Conservation (phyloP, 2,797 vertebrate species). For the Hippopotamyrus pictus region DNA sequence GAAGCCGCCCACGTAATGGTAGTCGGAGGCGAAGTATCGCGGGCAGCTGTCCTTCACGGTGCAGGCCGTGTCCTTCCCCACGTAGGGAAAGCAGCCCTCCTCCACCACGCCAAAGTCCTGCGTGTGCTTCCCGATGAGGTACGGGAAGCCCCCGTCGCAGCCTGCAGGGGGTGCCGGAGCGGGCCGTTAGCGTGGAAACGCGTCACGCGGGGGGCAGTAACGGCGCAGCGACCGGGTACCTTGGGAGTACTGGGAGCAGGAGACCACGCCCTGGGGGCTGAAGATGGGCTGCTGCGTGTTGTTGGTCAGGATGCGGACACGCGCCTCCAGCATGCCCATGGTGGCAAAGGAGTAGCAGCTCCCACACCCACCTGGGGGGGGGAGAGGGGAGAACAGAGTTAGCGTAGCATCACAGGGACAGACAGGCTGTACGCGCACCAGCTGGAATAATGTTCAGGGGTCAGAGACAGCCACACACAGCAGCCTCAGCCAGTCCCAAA, state of each 20-base stretch:
- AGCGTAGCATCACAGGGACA: neutral
- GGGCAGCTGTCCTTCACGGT: slow-evolving; percentile 54
- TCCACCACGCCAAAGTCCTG: slow-evolving; percentile 92
- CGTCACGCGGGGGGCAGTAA: neutral
- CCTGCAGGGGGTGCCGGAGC: slow-evolving; percentile 54
- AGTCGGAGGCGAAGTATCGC: slow-evolving; percentile 71
- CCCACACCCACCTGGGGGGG: slow-evolving; percentile 68
- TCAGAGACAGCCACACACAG: neutral
- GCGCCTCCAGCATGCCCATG: slow-evolving; percentile 89
- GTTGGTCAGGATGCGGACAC: slow-evolving; percentile 81
- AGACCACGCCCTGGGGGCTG: slow-evolving; percentile 89
- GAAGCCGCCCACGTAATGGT: slow-evolving; percentile 88
- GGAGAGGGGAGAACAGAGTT: neutral
- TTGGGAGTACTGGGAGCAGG: slow-evolving; percentile 90
- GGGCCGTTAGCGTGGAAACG: neutral
- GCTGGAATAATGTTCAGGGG: too few species aligned
- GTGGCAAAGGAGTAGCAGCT: slow-evolving; percentile 91
- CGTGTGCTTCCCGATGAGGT: slow-evolving; percentile 83
- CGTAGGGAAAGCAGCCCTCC: slow-evolving; percentile 82
- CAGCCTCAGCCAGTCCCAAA: neutral
- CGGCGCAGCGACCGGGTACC: slow-evolving; percentile 55
- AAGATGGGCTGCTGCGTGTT: slow-evolving; percentile 73
- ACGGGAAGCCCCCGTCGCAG: slow-evolving; percentile 91
- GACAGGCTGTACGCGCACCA: neutral
- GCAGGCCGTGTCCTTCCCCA: slow-evolving; percentile 65